Percentiles rank a stretch among this genome's conserved stretches.
These are phyloP conservation scores for Silurus glanis DNA, from an alignment of 2,113 vertebrate genomes.

Conservation along the genomic window DNA sequence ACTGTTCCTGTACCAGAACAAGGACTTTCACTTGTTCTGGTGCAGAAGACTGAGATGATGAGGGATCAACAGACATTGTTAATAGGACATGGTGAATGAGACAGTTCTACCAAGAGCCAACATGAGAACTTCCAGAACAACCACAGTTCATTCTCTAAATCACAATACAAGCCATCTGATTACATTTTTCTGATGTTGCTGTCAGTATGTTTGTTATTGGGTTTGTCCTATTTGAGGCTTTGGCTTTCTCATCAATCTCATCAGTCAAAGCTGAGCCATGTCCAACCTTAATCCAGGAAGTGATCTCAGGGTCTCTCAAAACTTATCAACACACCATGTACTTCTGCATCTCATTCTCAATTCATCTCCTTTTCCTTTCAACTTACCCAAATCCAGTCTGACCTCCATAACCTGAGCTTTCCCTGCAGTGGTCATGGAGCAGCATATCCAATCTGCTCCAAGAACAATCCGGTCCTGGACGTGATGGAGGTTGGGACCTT, in stretches of 20 bases:
- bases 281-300: not conserved
- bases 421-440: conserved; percentile 42
- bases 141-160: not conserved
- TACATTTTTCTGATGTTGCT: not conserved
- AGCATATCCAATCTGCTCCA: conserved; percentile 46
- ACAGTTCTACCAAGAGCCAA: not conserved
- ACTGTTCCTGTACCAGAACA: not conserved
- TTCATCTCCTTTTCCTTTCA: not conserved
- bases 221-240: not conserved
- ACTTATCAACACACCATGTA: conserved; percentile 66
- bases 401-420: not conserved
- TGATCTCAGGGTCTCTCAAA: conserved; percentile 16
- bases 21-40: not conserved
- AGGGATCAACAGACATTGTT: not conserved
- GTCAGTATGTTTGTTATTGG: not conserved
- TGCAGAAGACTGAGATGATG: not conserved
- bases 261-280: conserved; percentile 16
- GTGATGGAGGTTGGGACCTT: conserved; percentile 62
- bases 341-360: conserved; percentile 49
- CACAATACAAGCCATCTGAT: not conserved
- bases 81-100: not conserved
- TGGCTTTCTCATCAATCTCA: conserved; percentile 23
- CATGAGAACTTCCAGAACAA: not conserved
- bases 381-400: not conserved
- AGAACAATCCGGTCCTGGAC: conserved; percentile 44